These are phyloP conservation scores for Pterocles orientalis DNA, from an alignment of 2,113 vertebrate genomes.

Conservation along the genomic window DNA sequence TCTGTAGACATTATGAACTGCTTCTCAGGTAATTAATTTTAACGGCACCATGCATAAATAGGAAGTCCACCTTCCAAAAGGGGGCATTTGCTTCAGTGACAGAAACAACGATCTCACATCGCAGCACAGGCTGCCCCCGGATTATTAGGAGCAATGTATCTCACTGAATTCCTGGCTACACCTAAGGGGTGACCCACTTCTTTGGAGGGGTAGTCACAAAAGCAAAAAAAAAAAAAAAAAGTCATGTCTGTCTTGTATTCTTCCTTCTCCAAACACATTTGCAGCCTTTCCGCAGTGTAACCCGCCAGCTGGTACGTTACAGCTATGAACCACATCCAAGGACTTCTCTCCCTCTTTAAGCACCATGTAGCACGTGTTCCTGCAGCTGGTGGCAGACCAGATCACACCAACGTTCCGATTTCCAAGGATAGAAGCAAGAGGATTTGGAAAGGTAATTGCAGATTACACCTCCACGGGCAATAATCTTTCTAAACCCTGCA, in stretches of 20 bases:
- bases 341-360: not conserved
- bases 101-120: not conserved
- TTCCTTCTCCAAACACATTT: not conserved
- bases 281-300: not conserved
- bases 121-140: not conserved
- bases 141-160: not conserved
- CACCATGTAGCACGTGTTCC: not conserved
- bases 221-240: not conserved
- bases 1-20: not conserved
- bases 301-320: too few relatives aligned
- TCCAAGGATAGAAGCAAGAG: not conserved
- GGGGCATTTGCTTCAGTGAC: not conserved
- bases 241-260: not conserved
- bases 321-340: not conserved
- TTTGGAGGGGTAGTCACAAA: not conserved
- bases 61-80: not conserved
- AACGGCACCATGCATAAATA: not conserved
- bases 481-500: not conserved
- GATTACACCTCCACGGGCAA: not conserved
- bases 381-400: not conserved
- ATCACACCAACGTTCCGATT: not conserved
- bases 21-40: conserved; percentile 47
- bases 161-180: not conserved
- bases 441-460: not conserved
- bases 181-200: not conserved